Base-by-base conservation (phyloP, 2,113 vertebrate genomes). In the Coregonus clupeaformis region DNA sequence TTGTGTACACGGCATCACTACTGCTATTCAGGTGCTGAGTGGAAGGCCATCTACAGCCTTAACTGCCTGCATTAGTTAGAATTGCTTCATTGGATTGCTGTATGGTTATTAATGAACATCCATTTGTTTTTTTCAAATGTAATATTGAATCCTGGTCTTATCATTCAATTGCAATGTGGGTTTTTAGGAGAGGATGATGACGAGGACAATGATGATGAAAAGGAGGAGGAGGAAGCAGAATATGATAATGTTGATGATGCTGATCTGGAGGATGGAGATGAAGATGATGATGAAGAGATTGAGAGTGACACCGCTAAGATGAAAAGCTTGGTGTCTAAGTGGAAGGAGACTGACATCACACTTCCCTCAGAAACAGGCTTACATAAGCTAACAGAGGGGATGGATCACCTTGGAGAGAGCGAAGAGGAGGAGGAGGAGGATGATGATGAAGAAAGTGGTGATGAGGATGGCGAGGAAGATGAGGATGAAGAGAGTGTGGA, bases 321-420 rank as follows among this genome's bases (percentile, higher is more conserved):
- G 16, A 87, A 77, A 14, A 2, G 0, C 52, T 81, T 82, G 49
- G 2, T 80, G 45, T 75, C 77, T 3, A 22, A 81, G 72, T 69
- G 85, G 80, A 87, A 90, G 67, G 30, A 70, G 45, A 27, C 69
- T 0, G 78, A 89, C 62, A 90, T 94, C 77, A 89, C 55, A 68
- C 90, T 90, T 82, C 92, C 92, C 69, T 82, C 72, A 30, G 81
- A 92, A 67, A 83, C 81, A 69, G 92, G 94, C 85, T 93, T 95
- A 11, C 86, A 90, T 81, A 91, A 92, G 32, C 92, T 95, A 22
- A 62, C 93, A 0, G 91, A 94, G 73, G 94, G 92, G 20, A 94
- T 95, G 94, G 94, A 95, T 4, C 91, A 92, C 36, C 65, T 86
- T 5, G 93, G 88, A 57, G 77, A 82, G 55, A 89, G 82, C 66